phyloP scores from a whole-genome alignment of 1,140 invertebrate genomes.

The Zaprionus ghesquierei region DNA sequence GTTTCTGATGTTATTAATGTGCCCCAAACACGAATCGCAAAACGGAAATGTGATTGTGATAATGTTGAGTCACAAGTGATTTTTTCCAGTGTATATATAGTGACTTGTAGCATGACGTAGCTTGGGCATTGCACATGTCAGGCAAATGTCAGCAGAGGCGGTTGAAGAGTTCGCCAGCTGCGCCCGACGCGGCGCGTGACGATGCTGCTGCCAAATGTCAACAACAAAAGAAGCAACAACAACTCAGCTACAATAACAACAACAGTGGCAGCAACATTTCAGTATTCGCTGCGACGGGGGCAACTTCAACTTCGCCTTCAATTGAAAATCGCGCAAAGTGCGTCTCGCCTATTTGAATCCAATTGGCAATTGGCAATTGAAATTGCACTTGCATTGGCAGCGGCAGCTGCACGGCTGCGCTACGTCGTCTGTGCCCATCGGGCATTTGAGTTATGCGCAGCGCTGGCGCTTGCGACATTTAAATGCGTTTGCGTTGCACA shows the following conservation, averaged over 20 bases:
- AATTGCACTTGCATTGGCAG: not conserved
- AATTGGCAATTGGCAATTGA: slow-evolving; percentile 3
- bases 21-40: slow-evolving; percentile 49
- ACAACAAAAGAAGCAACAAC: not conserved
- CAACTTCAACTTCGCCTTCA: not conserved
- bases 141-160: slow-evolving; percentile 42
- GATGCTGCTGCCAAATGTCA: slow-evolving; percentile 51
- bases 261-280: slow-evolving; percentile 61
- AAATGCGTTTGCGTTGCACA: slow-evolving; percentile 51
- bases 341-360: slow-evolving; percentile 41
- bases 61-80: not conserved
- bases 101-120: not conserved
- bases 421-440: slow-evolving; percentile 30
- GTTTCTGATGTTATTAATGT: slow-evolving; percentile 38
- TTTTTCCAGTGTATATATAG: not conserved
- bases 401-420: not conserved
- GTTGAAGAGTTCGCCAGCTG: slow-evolving; percentile 46
- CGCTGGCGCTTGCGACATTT: slow-evolving; percentile 55
- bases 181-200: not conserved
- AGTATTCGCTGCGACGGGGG: too few relatives aligned
- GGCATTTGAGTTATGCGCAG: slow-evolving; percentile 62
- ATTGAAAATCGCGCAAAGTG: slow-evolving; percentile 35
- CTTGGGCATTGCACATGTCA: too few relatives aligned
- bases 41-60: slow-evolving; percentile 45
- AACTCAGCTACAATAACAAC: slow-evolving; percentile 16